Evolutionary conservation across 2,888 invertebrate species (phyloP), one percentile per base, ranked within the genome.

Genomic region (Hylaea fasciaria): DNA sequence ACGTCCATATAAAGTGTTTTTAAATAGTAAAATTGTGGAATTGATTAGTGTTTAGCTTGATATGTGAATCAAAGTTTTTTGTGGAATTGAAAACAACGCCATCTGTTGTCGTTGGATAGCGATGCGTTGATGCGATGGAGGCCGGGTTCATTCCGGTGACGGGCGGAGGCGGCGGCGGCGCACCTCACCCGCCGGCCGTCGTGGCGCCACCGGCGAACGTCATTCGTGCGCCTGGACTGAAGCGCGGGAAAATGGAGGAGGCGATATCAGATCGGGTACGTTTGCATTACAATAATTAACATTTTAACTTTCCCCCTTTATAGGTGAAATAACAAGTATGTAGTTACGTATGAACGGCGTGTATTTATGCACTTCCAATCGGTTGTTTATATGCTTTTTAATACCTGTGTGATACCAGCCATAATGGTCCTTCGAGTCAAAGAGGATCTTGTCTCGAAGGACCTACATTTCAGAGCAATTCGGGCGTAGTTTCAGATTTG

Each of bases 201-300:
- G 79, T 86, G 86, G 88, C 93, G 85, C 89, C 93, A 79, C 91
- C 92, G 65, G 93, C 92, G 74, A 95, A 95, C 80, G 94, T 96
- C 48, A 93, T 96, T 65, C 94, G 96, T 68, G 96, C 96, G 74
- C 96, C 96, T 28, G 95, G 94, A 37, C 88, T 96, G 73, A 96
- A 96, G 79, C 94, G 96, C 79, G 96, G 96, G 70, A 96, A 95
- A 84, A 94, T 94, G 81, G 96, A 96, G 78, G 95, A 95, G 71
- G 94, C 95, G 58, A 95, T 96, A 62, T 94, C 95, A 50, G 95
- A 96, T 87, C 93, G 96, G 94, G 96, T 96, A 73, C 96, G 96
- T 94, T 48, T 1, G 11, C 43, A 7, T 32, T 32, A 32, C 0
- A 13, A 40, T 40, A 32, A 32, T 32, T 9, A 2, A 9, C 9